These are phyloP conservation scores for Pachycephus smyrnensis DNA, from an alignment of 2,888 invertebrate species.

Conservation along the genomic window DNA sequence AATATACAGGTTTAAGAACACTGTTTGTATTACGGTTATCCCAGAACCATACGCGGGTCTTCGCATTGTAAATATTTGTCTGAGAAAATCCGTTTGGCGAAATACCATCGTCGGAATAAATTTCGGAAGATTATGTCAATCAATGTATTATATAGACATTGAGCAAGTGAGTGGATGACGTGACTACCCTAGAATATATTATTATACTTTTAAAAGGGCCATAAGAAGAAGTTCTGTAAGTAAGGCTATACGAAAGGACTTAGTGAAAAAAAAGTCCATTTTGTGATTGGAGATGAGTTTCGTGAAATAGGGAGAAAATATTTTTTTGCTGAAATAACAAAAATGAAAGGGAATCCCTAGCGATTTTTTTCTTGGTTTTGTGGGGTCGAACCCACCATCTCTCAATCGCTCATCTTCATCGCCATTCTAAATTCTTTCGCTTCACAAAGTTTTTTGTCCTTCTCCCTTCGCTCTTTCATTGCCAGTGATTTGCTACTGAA, in stretches of 20 bases:
- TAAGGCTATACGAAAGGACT: background rate
- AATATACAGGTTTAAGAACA: conserved; percentile 40
- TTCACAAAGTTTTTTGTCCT: background rate
- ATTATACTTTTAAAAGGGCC: background rate
- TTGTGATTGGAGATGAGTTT: background rate
- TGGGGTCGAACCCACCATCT: background rate
- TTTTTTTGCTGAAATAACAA: background rate
- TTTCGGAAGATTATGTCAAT: background rate
- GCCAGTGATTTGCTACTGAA: too few relatives aligned
- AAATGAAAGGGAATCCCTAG: background rate
- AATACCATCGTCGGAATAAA: conserved; percentile 13
- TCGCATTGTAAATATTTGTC: conserved; percentile 18
- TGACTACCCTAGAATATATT: background rate
- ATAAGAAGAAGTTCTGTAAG: background rate
- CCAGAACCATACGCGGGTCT: conserved; percentile 7
- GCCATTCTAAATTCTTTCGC: background rate
- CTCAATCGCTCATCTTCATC: background rate
- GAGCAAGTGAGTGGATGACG: background rate
- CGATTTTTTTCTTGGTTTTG: background rate
- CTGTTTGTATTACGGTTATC: conserved; percentile 26
- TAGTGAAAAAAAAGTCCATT: background rate
- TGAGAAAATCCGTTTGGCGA: conserved; percentile 6
- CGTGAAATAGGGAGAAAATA: background rate
- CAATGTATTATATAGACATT: background rate
- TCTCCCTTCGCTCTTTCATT: background rate